Base-by-base conservation (phyloP, 2,888 invertebrate species). In the Lissonota sp. region DNA sequence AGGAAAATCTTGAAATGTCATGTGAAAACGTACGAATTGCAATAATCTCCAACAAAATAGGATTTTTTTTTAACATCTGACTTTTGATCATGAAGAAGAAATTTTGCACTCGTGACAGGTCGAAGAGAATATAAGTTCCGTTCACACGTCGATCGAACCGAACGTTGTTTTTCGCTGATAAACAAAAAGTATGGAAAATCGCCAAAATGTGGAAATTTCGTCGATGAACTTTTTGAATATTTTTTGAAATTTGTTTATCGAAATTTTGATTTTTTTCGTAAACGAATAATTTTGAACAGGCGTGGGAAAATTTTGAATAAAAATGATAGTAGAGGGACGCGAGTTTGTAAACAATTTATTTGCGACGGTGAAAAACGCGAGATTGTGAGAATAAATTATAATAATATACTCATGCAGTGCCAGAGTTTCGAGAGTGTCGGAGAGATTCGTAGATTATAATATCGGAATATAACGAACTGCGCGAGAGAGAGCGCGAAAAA, bases 341-440 rank as follows among this genome's bases (percentile, higher is more conserved):
- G 57, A 51, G 63, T 39, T 77, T 53, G 73, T 80, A 80, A 80
- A 80, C 77, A 80, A 80, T 80, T 80, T 69, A 77, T 62, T 53
- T 46, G 40, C 42, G 69, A 26, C 46, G 57, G 57, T 8, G 63
- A 53, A 69, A 57, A 69, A 42, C 46, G 12, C 7, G 57, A 66
- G 49, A n/a, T 66, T 49, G 74, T 44, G 40, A 26, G 26, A 26
- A 26, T 26, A 26, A 26, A 26, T 26, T 26, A 26, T 26, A 2
- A 26, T 26, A 26, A 26, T 26, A 26, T 26, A 26, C 26, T 26
- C 26, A 26, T 26, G 26, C 26, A 26, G 26, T 26, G 26, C 3
- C 26, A 26, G 26, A n/a, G n/a, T n/a, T n/a, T n/a, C n/a, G 44
- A 67, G 12, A 75, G 60, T 53, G 53, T 8, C 44, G 60, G 53